Base-by-base conservation (phyloP, 2,797 vertebrate species). In the Oreortyx pictus region DNA sequence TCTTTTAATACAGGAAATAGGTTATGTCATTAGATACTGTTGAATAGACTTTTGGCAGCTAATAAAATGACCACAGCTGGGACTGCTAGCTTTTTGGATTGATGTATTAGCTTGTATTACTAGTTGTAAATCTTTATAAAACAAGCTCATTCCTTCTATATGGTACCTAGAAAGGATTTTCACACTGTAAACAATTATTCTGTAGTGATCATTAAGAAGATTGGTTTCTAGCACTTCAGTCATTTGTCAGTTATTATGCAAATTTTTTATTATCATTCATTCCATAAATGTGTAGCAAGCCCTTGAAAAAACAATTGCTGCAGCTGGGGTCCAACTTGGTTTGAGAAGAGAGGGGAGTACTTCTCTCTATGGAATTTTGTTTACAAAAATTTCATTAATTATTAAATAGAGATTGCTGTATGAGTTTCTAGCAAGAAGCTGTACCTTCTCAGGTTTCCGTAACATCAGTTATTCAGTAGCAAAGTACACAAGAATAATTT, bases 121-220 rank as follows among this genome's bases (percentile, higher is more conserved):
- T 81, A 77, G 66, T 65, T 81, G n/a, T 56, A 87, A 85, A 47
- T 85, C 76, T 22, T 91, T 88, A 31, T 67, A 88, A 93, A 97
- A 82, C 49, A 57, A 82, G 70, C n/a, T 60, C 57, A 29, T 61
- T 91, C 71, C 59, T 88, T 87, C 14, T 88, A 33, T 52, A 57
- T 59, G 37, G 23, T 78, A 77, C 52, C 46, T 81, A 62, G 44
- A 15, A 87, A 86, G 77, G 46, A 54, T 67, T 86, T 66, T 18
- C 77, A 14, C 65, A 80, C 35, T 29, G 13, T n/a, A 65, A 75
- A 6, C 16, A 84, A 62, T 91, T 88, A 86, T 88, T 92, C 89
- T 70, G 15, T 19, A 77, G 6, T 24, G 14, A 60, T n/a, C 37
- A 85, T 89, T 61, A 91, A 75, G 29, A 20, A 37, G 57, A 67